phyloP scores from a whole-genome alignment of 2,797 vertebrate genomes.

The Leptoclinus maculatus region DNA sequence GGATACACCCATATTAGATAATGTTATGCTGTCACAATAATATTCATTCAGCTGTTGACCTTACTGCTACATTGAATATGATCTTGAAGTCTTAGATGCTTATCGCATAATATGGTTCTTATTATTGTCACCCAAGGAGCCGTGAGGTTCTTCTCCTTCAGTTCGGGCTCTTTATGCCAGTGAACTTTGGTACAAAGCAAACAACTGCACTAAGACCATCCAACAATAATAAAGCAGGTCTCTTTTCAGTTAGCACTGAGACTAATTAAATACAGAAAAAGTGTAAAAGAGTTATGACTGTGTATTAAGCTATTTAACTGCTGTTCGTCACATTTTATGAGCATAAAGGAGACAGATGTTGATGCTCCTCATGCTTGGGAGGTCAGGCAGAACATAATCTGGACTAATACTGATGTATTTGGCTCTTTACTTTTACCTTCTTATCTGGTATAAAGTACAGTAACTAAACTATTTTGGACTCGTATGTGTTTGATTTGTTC shows the following conservation, averaged over 20 bases:
- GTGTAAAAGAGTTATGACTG: background rate
- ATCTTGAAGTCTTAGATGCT: constrained; percentile 8
- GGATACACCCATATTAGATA: constrained; percentile 49
- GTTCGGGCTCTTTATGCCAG: background rate
- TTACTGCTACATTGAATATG: background rate
- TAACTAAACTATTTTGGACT: constrained; percentile 13
- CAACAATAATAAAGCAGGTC: background rate
- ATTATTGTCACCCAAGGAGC: constrained; percentile 8
- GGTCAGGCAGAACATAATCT: constrained; percentile 45
- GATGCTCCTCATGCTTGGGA: constrained; percentile 51
- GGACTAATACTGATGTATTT: constrained; percentile 1
- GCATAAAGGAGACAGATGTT: constrained; percentile 44
- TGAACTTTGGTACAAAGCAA: background rate
- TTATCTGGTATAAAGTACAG: constrained; percentile 18
- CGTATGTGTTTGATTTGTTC: constrained; percentile 44
- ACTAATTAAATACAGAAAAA: constrained; percentile 16
- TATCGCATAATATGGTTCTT: constrained; percentile 24
- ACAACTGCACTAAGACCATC: constrained; percentile 8
- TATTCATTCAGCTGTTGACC: constrained; percentile 26
- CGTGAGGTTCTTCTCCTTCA: background rate
- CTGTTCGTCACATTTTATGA: constrained; percentile 14
- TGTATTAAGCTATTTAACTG: constrained; percentile 19
- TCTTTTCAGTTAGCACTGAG: background rate
- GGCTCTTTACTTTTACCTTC: constrained; percentile 4
- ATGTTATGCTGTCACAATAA: background rate